Percentiles rank a stretch among this genome's conserved stretches.
phyloP scores from a whole-genome alignment of 2,888 invertebrate species.

The Anticlea derivata region DNA sequence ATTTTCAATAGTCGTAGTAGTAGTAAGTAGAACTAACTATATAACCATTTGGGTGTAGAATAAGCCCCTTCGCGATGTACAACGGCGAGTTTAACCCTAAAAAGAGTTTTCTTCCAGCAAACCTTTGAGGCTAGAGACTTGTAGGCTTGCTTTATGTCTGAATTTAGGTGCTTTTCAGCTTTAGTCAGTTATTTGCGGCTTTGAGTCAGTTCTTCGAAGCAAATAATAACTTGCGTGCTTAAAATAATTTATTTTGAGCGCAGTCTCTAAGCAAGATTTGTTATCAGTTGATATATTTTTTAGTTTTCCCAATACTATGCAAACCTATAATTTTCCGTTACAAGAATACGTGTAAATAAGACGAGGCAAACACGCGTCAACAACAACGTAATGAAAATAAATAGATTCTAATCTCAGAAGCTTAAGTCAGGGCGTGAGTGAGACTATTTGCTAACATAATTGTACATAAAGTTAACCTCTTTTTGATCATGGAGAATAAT shows the following conservation, averaged over 20 bases:
- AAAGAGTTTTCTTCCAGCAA: too few relatives aligned
- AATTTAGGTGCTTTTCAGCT: background rate
- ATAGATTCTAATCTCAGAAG: constrained; percentile 15
- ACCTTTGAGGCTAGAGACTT: too few relatives aligned
- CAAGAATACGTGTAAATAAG: constrained; percentile 17
- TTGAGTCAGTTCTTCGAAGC: background rate
- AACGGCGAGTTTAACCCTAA: too few relatives aligned
- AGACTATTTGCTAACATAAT: too few relatives aligned
- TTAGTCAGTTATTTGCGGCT: background rate
- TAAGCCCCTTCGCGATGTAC: too few relatives aligned
- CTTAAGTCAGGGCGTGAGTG: constrained; percentile 11
- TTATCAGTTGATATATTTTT: constrained; percentile 6
- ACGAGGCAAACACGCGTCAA: constrained; percentile 19
- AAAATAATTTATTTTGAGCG: too few relatives aligned
- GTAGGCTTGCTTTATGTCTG: background rate
- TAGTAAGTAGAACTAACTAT: too few relatives aligned
- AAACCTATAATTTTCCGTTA: constrained; percentile 10
- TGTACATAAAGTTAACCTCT: too few relatives aligned
- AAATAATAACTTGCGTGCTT: too few relatives aligned
- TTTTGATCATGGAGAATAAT: too few relatives aligned
- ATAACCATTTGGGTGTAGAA: too few relatives aligned
- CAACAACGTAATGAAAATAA: constrained; percentile 28
- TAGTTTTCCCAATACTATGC: constrained; percentile 3
- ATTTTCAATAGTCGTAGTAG: too few relatives aligned
- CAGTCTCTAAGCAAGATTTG: background rate